A percentile compares a stretch with the other conserved stretches of the same genome.
These are phyloP conservation scores for Leptinotarsa juncta DNA, from an alignment of 2,888 invertebrate genomes.

Conservation along the genomic window DNA sequence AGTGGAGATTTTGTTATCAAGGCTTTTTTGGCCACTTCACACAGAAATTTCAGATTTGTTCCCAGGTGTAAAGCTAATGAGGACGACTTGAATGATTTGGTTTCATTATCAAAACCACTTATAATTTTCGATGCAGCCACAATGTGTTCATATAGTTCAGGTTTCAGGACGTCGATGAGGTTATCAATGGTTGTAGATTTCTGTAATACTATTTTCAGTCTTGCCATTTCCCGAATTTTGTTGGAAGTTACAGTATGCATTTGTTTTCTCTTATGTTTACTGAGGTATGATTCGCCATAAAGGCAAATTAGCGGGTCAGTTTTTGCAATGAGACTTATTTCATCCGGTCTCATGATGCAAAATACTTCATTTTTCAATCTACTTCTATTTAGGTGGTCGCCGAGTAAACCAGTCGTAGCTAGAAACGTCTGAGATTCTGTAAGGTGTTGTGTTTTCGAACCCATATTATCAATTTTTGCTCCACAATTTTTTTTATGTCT, in stretches of 20 bases:
- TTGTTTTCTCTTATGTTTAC: no score
- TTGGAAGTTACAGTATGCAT: not conserved
- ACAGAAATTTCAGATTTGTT: constrained; percentile 8
- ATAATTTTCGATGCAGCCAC: constrained; percentile 30
- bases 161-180: constrained; percentile 3
- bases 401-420: constrained; percentile 27
- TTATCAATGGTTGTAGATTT: not conserved
- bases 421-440: constrained; percentile 25
- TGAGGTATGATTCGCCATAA: no score
- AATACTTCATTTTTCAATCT: no score
- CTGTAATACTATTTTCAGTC: no score
- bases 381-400: not conserved
- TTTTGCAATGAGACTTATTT: no score
- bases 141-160: constrained; percentile 29
- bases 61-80: not conserved
- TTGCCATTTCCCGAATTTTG: not conserved
- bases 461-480: not conserved
- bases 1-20: constrained; percentile 7
- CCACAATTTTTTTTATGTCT: constrained; percentile 16
- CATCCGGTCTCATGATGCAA: no score
- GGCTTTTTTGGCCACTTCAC: constrained; percentile 10
- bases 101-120: not conserved
- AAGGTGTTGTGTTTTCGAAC: constrained; percentile 7
- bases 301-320: no score
- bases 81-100: no score